A percentile compares a stretch with the other conserved stretches of the same genome.
Conservation (phyloP, 1,140 invertebrate species). For the Bombus polaris region DNA sequence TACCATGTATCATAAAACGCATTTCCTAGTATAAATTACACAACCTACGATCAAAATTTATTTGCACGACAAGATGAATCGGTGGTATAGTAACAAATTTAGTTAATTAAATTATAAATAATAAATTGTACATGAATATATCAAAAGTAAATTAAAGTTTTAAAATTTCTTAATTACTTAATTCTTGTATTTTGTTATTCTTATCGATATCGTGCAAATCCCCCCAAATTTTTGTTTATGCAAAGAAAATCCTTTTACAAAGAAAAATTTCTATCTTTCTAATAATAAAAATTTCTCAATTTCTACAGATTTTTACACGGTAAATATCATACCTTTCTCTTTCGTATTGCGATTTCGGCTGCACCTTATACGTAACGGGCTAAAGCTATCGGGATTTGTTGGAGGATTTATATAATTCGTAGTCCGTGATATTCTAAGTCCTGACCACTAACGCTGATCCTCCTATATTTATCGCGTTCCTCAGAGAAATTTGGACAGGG, state of each 20-base stretch:
- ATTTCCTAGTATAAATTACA: neutral
- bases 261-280: too few species aligned
- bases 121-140: neutral
- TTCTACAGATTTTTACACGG: neutral
- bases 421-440: conserved; percentile 18
- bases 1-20: neutral
- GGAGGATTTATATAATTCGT: conserved; percentile 20
- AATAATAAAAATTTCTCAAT: neutral
- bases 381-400: conserved; percentile 13
- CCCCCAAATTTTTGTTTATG: too few species aligned
- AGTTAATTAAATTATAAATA: neutral
- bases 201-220: too few species aligned
- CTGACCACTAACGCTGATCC: conserved; percentile 17
- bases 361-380: neutral
- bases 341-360: neutral
- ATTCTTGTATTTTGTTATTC: too few species aligned
- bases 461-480: conserved; percentile 3
- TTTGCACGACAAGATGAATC: neutral
- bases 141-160: neutral
- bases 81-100: neutral
- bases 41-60: neutral
- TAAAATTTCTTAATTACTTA: too few species aligned
- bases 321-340: neutral
- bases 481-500: neutral
- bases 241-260: too few species aligned